Evolutionary conservation across 2,888 invertebrate species (phyloP).

Genomic region (Dascillus cervinus): DNA sequence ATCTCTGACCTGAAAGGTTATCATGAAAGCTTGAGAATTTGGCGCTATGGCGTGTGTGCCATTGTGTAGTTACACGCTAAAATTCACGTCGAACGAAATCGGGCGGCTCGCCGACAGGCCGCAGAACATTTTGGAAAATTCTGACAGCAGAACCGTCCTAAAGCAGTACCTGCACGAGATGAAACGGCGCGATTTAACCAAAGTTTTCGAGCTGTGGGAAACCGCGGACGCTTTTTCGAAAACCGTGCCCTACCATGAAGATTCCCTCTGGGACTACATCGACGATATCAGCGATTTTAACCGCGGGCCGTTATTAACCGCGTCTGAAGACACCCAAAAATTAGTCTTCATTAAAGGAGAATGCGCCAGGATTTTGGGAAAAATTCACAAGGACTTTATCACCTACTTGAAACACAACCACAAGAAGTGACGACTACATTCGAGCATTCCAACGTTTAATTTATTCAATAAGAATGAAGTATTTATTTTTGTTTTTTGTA

Average conservation of each 20-base stretch:
- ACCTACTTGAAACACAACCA: constrained; percentile 11
- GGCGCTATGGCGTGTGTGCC: constrained; percentile 12
- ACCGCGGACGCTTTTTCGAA: constrained; percentile 8
- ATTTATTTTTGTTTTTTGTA: background rate
- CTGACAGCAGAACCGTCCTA: constrained; percentile 44
- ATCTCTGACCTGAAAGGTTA: background rate
- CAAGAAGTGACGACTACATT: constrained; percentile 7
- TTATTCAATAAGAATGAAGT: background rate
- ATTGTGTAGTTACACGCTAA: constrained; percentile 6
- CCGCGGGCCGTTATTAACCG: constrained; percentile 10
- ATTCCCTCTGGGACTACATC: constrained; percentile 7
- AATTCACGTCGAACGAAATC: constrained; percentile 32
- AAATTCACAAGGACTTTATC: constrained; percentile 8
- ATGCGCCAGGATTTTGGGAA: constrained; percentile 10
- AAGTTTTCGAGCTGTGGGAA: constrained; percentile 9
- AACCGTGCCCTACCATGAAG: constrained; percentile 5
- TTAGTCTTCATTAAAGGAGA: constrained; percentile 10
- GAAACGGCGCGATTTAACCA: constrained; percentile 6
- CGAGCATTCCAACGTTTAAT: too few species aligned
- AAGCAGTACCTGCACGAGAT: constrained; percentile 28
- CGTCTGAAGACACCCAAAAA: constrained; percentile 8
- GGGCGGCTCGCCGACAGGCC: constrained; percentile 48
- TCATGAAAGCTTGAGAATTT: constrained; percentile 11
- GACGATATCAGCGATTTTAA: constrained; percentile 13
- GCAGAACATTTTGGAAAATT: constrained; percentile 46